A percentile compares a stretch with the other conserved stretches of the same genome.
Conservation (phyloP, 2,113 vertebrate genomes). For the Seriola rivoliana region DNA sequence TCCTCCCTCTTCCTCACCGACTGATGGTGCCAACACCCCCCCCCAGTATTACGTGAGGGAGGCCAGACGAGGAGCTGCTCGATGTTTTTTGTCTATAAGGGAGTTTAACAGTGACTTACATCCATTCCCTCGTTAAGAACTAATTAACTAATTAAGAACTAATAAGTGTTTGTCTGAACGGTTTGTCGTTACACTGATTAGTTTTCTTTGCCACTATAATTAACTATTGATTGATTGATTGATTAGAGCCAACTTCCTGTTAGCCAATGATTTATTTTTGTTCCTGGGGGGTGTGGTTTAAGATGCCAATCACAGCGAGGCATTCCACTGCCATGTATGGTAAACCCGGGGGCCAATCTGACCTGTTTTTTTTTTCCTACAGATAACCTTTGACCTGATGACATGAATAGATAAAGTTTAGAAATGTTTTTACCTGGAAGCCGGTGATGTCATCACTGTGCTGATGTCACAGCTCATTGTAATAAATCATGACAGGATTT, state of each 20-base stretch:
- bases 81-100: conserved; percentile 11
- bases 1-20: not conserved
- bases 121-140: conserved; percentile 11
- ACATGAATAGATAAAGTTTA: conserved; percentile 45
- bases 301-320: conserved; percentile 52
- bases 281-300: conserved; percentile 9
- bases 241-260: conserved; percentile 35
- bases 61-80: not conserved
- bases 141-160: conserved; percentile 24
- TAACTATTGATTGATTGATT: not conserved
- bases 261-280: conserved; percentile 39
- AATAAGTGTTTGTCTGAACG: conserved; percentile 32
- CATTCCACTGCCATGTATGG: conserved; percentile 75
- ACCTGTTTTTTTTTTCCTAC: conserved; percentile 4
- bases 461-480: conserved; percentile 76
- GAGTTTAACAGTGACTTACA: conserved; percentile 38
- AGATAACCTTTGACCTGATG: conserved; percentile 42
- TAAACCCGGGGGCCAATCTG: conserved; percentile 57
- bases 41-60: conserved; percentile 8
- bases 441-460: conserved; percentile 62
- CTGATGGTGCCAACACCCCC: conserved; percentile 3
- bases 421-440: conserved; percentile 69
- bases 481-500: conserved; percentile 75
- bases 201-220: conserved; percentile 36
- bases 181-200: conserved; percentile 4